Evolutionary conservation across 2,113 vertebrate genomes (phyloP).

Genomic region (Equus przewalskii): DNA sequence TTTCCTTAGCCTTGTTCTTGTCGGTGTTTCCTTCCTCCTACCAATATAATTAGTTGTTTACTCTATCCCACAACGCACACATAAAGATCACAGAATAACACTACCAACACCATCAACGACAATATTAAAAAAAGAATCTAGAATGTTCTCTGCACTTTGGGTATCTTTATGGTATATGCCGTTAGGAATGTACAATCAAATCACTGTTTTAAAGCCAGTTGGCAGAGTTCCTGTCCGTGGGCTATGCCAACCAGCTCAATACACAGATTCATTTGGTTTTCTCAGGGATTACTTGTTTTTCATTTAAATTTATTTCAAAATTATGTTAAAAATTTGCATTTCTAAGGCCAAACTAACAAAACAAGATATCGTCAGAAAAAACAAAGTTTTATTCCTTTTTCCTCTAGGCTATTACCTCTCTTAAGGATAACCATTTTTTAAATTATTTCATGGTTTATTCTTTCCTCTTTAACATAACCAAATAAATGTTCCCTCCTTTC

Average conservation of each 20-base stretch:
- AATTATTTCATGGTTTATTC: background rate
- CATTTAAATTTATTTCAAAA: no score
- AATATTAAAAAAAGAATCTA: background rate
- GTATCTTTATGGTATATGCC: no score
- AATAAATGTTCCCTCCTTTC: background rate
- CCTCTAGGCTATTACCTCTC: background rate
- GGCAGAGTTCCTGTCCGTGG: no score
- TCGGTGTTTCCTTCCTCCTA: slow-evolving; percentile 16
- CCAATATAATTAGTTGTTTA: background rate
- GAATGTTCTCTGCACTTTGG: background rate
- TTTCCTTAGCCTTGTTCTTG: background rate
- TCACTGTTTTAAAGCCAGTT: no score
- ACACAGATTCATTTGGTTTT: no score
- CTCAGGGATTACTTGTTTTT: no score
- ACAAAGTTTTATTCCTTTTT: background rate
- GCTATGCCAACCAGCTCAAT: no score
- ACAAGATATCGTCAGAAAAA: background rate
- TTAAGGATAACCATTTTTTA: background rate
- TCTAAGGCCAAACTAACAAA: background rate
- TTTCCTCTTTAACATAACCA: slow-evolving; percentile 1
- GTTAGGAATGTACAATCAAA: no score
- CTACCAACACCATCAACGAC: background rate
- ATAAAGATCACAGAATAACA: background rate
- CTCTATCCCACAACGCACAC: background rate
- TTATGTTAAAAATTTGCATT: background rate